Conservation (phyloP, 2,113 vertebrate genomes). For the Mellivora capensis region DNA sequence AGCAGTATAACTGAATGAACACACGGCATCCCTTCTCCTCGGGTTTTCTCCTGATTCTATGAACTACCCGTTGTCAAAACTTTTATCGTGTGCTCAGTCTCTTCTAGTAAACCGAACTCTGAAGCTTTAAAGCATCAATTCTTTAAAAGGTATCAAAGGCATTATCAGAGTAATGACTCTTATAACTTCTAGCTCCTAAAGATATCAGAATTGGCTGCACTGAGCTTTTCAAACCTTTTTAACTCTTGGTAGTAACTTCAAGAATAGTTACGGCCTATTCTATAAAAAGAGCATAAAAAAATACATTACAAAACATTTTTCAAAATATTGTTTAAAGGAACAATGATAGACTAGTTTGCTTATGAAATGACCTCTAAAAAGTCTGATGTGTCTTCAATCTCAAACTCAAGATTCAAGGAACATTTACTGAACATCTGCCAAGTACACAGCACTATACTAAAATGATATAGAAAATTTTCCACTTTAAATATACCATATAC, state of each 20-base stretch:
- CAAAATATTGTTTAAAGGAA: conserved; percentile 1
- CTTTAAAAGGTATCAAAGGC: conserved; percentile 10
- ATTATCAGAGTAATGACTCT: conserved; percentile 27
- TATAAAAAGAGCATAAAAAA: conserved; percentile 42
- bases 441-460: neutral
- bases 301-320: neutral
- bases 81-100: conserved; percentile 28
- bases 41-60: neutral
- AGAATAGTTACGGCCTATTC: neutral
- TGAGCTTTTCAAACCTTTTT: neutral
- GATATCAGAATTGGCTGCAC: neutral
- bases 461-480: neutral
- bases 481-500: neutral
- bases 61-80: neutral
- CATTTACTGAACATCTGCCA: neutral
- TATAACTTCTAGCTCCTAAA: conserved; percentile 13
- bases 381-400: neutral
- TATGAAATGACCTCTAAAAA: conserved; percentile 42
- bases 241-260: conserved; percentile 8
- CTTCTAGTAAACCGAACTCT: conserved; percentile 20
- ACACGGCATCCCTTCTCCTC: neutral
- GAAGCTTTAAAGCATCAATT: neutral
- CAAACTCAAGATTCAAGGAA: conserved; percentile 28
- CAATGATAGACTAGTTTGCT: neutral
- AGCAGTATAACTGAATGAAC: neutral